Base-by-base conservation (phyloP, 1,140 invertebrate genomes). In the Drosophila novamexicana region DNA sequence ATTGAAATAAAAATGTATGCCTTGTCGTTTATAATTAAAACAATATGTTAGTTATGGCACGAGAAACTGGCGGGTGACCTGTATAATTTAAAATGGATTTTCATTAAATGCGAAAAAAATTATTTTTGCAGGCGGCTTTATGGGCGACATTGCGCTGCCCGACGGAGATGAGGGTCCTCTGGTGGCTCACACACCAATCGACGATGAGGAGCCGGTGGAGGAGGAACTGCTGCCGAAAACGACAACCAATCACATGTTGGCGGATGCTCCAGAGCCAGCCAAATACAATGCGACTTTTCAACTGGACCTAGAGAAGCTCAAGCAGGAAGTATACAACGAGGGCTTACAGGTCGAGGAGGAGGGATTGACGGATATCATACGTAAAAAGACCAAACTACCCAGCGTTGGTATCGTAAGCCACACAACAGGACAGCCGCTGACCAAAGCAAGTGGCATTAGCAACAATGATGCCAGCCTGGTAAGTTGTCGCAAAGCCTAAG, bases 321-420 rank as follows among this genome's bases (percentile, higher is more conserved):
- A 96, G 82, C 95, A 96, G 77, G 96, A 97, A 91, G 95, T 96
- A 6, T 93, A 96, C 37, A 93, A 96, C 40, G 96, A 97, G 92
- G 96, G 96, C 6, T 93, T 97, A 22, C 96, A 97, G 92, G 95
- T 97, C 10, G 96, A 97, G 93, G 96, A 97, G 81, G 96, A 97
- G 92, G 96, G 96, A 22, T 93, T 97, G 1, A 95, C 95, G 29
- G 95, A 96, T 89, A 94, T 95, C 50, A 93, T 95, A 58, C 93
- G 95, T 47, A 95, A 95, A 76, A 94, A 95, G 90, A 94, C 94
- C 0, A 95, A 95, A 79, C 93, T 95, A 70, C 93, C 94, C 0
- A 92, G 93, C 40, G 81, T 14, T 10, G 42, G 47, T 7, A 37
- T 36, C 10, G 39, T 44, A 6, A 58, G 53, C 49, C 58, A 70